phyloP scores from a whole-genome alignment of 2,113 vertebrate genomes.

The Alosa alosa region DNA sequence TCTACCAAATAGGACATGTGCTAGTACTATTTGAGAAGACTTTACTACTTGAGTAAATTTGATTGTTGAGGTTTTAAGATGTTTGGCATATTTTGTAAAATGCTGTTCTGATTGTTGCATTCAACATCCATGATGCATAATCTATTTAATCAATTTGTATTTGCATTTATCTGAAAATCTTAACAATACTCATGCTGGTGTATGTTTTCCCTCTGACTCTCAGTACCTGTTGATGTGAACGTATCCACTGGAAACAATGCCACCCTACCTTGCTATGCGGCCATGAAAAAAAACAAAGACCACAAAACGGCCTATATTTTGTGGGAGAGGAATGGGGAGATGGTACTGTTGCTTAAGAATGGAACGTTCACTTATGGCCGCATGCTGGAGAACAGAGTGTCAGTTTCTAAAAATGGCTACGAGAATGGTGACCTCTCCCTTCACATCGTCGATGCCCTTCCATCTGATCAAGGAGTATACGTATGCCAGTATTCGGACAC shows the following conservation, averaged over 20 bases:
- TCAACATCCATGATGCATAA: neutral
- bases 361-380: neutral
- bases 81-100: no score
- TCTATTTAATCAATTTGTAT: neutral
- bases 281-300: neutral
- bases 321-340: neutral
- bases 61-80: no score
- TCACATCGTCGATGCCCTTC: neutral
- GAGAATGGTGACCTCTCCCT: neutral
- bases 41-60: no score
- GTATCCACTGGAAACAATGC: neutral
- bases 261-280: neutral
- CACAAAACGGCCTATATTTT: neutral
- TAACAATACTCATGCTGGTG: neutral
- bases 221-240: neutral
- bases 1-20: no score
- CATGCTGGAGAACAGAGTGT: neutral
- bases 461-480: neutral
- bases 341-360: neutral
- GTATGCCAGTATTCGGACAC: neutral
- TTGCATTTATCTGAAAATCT: neutral
- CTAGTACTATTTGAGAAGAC: no score
- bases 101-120: no score
- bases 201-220: neutral
- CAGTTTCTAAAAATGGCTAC: neutral